Evolutionary conservation across 53 echinoderm and acorn worm species (phyloP).

Genomic region (Zoroaster sp.): DNA sequence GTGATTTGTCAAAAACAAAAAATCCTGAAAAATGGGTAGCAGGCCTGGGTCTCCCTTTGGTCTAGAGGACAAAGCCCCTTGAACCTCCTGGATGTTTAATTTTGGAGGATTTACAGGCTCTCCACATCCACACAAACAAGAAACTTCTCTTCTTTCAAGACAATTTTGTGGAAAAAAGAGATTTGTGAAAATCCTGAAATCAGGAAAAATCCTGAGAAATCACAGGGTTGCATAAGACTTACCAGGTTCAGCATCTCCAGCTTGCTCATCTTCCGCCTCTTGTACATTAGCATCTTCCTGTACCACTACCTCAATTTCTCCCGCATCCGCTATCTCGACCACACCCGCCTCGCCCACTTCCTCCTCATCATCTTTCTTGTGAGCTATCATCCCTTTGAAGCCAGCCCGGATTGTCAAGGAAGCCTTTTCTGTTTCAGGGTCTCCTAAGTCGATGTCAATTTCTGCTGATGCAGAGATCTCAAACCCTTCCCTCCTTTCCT

Average conservation of each 20-base stretch:
- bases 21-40: no score
- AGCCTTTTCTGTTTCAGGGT: conserved; percentile 62
- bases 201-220: no score
- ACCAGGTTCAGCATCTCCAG: conserved; percentile 22
- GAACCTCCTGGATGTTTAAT: no score
- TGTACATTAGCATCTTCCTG: conserved; percentile 23
- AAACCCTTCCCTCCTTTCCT: not conserved
- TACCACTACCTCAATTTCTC: conserved; percentile 40
- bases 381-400: conserved; percentile 62
- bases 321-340: not conserved
- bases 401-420: conserved; percentile 68
- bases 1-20: no score
- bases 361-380: conserved; percentile 35
- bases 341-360: conserved; percentile 6
- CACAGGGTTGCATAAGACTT: not conserved
- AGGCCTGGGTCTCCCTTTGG: no score
- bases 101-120: no score
- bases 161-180: no score
- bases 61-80: no score
- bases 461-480: conserved; percentile 28
- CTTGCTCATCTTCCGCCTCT: conserved; percentile 31
- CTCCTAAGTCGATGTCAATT: conserved; percentile 77
- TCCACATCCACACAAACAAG: no score
- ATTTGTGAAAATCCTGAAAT: no score
- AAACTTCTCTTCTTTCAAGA: no score